Conservation (phyloP, 2,888 invertebrate genomes). For the Vandiemenella viatica region DNA sequence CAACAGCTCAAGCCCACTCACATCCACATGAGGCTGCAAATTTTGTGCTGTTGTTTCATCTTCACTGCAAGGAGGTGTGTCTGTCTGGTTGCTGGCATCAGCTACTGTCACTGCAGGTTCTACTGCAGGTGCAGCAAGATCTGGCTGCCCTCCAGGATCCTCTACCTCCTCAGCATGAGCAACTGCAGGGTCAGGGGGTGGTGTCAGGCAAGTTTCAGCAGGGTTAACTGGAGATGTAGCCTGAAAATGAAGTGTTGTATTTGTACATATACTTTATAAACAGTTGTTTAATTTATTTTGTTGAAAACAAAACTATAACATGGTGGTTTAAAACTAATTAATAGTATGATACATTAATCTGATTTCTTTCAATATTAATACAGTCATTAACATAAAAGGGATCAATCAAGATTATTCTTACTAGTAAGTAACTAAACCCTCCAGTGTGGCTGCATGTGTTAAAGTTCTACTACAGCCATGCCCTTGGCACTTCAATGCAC, state of each 20-base stretch:
- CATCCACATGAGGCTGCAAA: constrained; percentile 33
- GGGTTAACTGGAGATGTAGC: constrained; percentile 33
- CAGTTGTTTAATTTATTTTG: too few species aligned
- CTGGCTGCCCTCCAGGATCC: not conserved
- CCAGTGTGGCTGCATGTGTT: too few species aligned
- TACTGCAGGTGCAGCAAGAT: not conserved
- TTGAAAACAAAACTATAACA: too few species aligned
- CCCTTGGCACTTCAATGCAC: too few species aligned
- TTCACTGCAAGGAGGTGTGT: constrained; percentile 52
- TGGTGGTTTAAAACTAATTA: too few species aligned
- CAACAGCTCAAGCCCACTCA: constrained; percentile 65
- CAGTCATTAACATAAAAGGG: too few species aligned
- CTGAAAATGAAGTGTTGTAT: constrained; percentile 18
- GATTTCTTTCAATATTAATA: too few species aligned
- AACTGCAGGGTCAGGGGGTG: constrained; percentile 41
- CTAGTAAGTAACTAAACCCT: too few species aligned
- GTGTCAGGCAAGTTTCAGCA: constrained; percentile 40
- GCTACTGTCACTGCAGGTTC: constrained; percentile 33
- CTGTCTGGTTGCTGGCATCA: constrained; percentile 73
- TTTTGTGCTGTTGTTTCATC: constrained; percentile 31
- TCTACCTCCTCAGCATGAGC: constrained; percentile 14
- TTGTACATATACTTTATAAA: too few species aligned
- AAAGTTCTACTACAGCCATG: too few species aligned
- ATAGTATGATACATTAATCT: too few species aligned
- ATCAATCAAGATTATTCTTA: too few species aligned